Conservation (phyloP, 2,797 vertebrate genomes). For the Dermochelys coriacea region DNA sequence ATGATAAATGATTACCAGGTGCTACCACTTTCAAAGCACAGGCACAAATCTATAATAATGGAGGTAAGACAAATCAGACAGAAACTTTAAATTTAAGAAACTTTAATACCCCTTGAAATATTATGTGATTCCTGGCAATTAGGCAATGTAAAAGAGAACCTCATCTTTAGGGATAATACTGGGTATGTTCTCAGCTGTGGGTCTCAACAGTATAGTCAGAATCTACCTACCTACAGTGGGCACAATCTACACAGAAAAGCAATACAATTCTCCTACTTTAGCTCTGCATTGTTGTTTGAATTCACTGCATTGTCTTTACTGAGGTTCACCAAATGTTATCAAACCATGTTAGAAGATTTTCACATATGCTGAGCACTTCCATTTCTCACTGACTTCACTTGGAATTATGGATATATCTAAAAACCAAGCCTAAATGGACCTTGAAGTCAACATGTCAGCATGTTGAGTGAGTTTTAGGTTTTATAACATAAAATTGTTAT, state of each 20-base stretch:
- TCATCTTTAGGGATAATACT: slow-evolving; percentile 23
- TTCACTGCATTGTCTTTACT: neutral
- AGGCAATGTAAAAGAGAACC: slow-evolving; percentile 17
- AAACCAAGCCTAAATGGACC: slow-evolving; percentile 11
- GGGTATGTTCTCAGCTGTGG: slow-evolving; percentile 13
- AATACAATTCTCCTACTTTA: neutral
- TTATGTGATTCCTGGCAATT: neutral
- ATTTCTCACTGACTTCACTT: neutral
- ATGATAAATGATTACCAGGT: slow-evolving; percentile 77
- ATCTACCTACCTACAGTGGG: neutral
- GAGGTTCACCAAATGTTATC: neutral
- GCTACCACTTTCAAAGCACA: slow-evolving; percentile 73
- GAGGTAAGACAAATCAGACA: slow-evolving; percentile 38
- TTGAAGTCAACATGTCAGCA: neutral
- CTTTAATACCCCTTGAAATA: no score
- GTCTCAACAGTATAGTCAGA: neutral
- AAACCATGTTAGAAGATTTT: neutral
- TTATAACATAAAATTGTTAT: slow-evolving; percentile 5
- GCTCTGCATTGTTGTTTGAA: slow-evolving; percentile 26
- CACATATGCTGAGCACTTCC: neutral
- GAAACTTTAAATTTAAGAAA: slow-evolving; percentile 49
- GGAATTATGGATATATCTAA: neutral
- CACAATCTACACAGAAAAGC: neutral
- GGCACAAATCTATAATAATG: slow-evolving; percentile 70
- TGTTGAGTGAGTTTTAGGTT: slow-evolving; percentile 20